Percentiles rank a stretch among this genome's conserved stretches.
phyloP scores from a whole-genome alignment of 2,888 invertebrate species.

The Megastigmus dorsalis region DNA sequence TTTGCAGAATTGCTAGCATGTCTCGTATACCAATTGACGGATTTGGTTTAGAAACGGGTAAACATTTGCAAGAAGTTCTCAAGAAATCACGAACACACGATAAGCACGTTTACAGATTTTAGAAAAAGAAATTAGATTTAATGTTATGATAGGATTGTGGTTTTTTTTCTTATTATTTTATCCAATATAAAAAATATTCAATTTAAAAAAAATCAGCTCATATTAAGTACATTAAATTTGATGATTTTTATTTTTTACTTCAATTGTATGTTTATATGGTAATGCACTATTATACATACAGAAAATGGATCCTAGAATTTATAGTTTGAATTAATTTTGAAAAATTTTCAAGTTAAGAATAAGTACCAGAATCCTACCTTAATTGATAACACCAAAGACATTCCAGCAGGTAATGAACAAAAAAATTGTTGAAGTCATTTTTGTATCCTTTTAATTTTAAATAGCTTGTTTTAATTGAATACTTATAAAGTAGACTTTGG shows the following conservation, averaged over 20 bases:
- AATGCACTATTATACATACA: no score
- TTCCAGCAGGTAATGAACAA: conserved; percentile 32
- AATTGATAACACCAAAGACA: conserved; percentile 43
- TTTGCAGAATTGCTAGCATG: conserved; percentile 78
- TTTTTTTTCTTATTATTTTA: no score
- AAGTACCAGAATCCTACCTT: no score
- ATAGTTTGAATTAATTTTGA: no score
- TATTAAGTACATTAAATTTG: no score
- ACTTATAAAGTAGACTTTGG: conserved; percentile 3
- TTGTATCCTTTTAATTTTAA: neutral
- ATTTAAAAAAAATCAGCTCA: no score
- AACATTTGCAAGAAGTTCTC: conserved; percentile 75
- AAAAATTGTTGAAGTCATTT: neutral
- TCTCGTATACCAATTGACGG: conserved; percentile 77
- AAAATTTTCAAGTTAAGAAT: no score
- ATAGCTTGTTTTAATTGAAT: neutral
- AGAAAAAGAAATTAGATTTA: conserved; percentile 28
- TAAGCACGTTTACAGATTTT: conserved; percentile 68
- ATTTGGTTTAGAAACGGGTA: conserved; percentile 79
- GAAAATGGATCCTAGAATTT: no score
- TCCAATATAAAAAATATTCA: no score
- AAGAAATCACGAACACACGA: conserved; percentile 74
- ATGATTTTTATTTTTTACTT: no score
- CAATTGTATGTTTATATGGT: no score
- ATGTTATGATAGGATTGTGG: no score